Percentiles rank a stretch among this genome's conserved stretches.
These are phyloP conservation scores for Hozukius guyotensis DNA, from an alignment of 2,797 vertebrate species.

Conservation along the genomic window DNA sequence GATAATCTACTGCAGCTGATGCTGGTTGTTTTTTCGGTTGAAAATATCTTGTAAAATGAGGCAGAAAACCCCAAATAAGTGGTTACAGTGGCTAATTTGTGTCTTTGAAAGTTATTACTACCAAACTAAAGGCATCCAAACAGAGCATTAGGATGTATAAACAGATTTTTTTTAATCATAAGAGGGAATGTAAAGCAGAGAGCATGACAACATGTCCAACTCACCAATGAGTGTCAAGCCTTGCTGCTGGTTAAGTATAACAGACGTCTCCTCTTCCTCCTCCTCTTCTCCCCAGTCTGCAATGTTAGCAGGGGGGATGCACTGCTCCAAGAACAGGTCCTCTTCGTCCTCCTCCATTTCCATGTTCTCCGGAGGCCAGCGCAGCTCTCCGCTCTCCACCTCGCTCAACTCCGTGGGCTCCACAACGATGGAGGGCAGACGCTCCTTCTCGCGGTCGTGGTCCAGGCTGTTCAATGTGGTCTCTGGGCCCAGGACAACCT, in stretches of 20 bases:
- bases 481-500: constrained; percentile 65
- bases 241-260: constrained; percentile 74
- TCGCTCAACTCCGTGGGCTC: constrained; percentile 86
- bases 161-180: neutral
- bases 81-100: neutral
- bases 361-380: constrained; percentile 84
- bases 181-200: neutral
- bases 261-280: constrained; percentile 61
- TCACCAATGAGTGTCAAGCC: constrained; percentile 80
- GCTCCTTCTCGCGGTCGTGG: constrained; percentile 73
- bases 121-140: neutral
- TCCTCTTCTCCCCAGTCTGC: constrained; percentile 84
- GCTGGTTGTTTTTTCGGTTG: neutral
- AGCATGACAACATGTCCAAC: neutral
- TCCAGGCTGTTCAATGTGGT: constrained; percentile 54
- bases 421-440: constrained; percentile 87
- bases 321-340: constrained; percentile 85
- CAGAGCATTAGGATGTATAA: neutral
- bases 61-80: neutral
- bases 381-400: constrained; percentile 88
- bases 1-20: neutral
- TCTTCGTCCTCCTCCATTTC: constrained; percentile 82
- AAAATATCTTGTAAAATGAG: neutral
- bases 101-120: neutral
- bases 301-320: constrained; percentile 83